Evolutionary conservation across 1,140 invertebrate species (phyloP).

Genomic region (Nephotettix cincticeps): DNA sequence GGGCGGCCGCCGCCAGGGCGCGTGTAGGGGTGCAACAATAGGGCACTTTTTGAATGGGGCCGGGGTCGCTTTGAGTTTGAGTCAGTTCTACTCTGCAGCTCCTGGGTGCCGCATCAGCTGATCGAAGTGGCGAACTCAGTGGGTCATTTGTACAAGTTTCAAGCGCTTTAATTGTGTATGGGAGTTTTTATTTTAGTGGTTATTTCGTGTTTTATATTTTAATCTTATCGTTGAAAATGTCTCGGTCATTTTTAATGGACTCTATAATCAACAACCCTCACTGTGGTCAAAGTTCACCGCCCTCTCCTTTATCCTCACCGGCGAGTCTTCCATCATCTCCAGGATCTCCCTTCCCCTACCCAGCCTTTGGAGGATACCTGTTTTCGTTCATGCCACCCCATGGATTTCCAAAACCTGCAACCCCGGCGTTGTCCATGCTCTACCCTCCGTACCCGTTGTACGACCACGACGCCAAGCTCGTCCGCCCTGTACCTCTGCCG

Average conservation of each 20-base stretch:
- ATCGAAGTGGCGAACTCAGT: too few relatives aligned
- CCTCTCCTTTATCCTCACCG: slow-evolving; percentile 8
- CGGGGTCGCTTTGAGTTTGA: slow-evolving; percentile 3
- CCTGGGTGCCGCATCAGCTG: neutral
- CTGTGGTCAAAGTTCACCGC: neutral
- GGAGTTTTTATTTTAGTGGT: too few relatives aligned
- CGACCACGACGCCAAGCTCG: slow-evolving; percentile 25
- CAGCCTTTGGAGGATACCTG: slow-evolving; percentile 24
- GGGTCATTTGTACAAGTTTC: too few relatives aligned
- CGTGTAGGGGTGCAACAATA: slow-evolving; percentile 6
- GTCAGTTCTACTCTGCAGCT: neutral
- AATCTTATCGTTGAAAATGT: slow-evolving; percentile 30
- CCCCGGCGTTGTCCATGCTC: slow-evolving; percentile 17
- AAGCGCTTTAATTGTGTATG: too few relatives aligned
- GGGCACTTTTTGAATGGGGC: neutral
- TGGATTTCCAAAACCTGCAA: neutral
- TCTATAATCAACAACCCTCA: slow-evolving; percentile 34
- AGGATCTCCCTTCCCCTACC: slow-evolving; percentile 27
- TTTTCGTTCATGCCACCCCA: slow-evolving; percentile 25
- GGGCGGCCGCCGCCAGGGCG: slow-evolving; percentile 6
- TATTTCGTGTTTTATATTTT: too few relatives aligned
- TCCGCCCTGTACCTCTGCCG: neutral
- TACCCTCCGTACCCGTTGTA: slow-evolving; percentile 27
- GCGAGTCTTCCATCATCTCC: slow-evolving; percentile 13
- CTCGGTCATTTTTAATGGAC: slow-evolving; percentile 39